These are phyloP conservation scores for Neomicropteryx cornuta DNA, from an alignment of 1,140 invertebrate genomes.

Conservation along the genomic window DNA sequence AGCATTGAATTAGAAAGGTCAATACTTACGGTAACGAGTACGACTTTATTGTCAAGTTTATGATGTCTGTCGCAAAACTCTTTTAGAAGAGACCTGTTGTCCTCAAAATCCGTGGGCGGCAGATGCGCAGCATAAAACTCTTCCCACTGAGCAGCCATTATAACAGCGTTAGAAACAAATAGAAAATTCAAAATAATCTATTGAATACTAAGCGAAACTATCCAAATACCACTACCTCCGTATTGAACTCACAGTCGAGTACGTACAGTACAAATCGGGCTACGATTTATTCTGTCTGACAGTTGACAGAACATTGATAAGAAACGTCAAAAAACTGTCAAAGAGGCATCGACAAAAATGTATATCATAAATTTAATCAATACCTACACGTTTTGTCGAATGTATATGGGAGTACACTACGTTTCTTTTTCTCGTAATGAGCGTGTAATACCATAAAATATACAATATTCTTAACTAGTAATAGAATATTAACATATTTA, in stretches of 20 bases:
- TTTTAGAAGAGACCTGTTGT: constrained; percentile 55
- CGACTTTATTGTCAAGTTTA: constrained; percentile 51
- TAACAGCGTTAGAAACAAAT: no score
- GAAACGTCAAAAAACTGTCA: constrained; percentile 10
- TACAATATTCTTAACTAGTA: no score
- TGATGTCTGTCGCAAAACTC: constrained; percentile 58
- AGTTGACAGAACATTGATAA: constrained; percentile 11
- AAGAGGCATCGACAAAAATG: not conserved
- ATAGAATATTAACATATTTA: no score
- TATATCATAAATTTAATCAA: not conserved
- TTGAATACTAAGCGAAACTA: no score
- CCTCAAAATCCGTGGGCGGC: constrained; percentile 60
- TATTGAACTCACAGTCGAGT: no score
- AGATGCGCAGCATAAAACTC: constrained; percentile 68
- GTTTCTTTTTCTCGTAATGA: no score
- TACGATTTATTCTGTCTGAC: constrained; percentile 2
- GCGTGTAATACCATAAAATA: no score
- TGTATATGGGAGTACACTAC: no score
- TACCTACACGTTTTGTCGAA: no score
- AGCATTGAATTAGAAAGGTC: no score
- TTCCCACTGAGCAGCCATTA: constrained; percentile 57
- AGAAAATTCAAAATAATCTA: no score
- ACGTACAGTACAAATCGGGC: not conserved
- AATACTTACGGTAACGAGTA: constrained; percentile 63
- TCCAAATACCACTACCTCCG: no score